Evolutionary conservation across 1,140 invertebrate species (phyloP).

Genomic region (Holcopasites calliopsidis): DNA sequence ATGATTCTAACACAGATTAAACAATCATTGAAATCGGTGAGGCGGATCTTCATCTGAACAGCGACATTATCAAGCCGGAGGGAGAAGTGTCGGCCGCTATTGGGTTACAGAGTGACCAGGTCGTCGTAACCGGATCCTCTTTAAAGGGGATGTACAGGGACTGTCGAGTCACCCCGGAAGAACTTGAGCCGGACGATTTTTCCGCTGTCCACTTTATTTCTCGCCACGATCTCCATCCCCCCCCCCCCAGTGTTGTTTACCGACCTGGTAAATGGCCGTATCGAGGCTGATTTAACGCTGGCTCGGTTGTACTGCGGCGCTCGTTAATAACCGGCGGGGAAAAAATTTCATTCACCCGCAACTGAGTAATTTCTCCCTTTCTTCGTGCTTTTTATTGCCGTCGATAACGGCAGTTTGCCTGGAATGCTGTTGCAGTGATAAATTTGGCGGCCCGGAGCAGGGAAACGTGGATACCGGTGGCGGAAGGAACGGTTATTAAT

Average conservation of each 20-base stretch:
- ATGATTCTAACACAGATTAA: too few relatives aligned
- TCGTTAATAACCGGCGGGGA: conserved; percentile 16
- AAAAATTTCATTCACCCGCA: conserved; percentile 5
- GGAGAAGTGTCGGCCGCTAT: conserved; percentile 34
- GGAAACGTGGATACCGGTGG: not conserved
- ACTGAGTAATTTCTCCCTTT: not conserved
- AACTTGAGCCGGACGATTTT: conserved; percentile 21
- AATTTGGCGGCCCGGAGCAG: not conserved
- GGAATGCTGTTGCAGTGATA: not conserved
- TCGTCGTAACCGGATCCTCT: conserved; percentile 46
- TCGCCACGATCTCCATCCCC: too few relatives aligned
- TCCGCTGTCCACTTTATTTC: conserved; percentile 32
- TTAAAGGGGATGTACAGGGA: conserved; percentile 49
- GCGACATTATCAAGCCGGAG: conserved; percentile 34
- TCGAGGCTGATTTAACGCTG: conserved; percentile 33
- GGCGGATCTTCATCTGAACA: too few relatives aligned
- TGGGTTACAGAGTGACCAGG: conserved; percentile 41
- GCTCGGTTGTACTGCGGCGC: not conserved
- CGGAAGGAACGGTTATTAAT: not conserved
- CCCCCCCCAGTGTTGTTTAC: not conserved
- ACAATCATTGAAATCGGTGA: too few relatives aligned
- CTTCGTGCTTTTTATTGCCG: not conserved
- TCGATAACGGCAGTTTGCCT: not conserved
- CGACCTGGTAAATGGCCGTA: conserved; percentile 14
- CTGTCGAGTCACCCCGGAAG: conserved; percentile 12